These are phyloP conservation scores for Coilia nasus DNA, from an alignment of 2,797 vertebrate genomes.

Conservation along the genomic window DNA sequence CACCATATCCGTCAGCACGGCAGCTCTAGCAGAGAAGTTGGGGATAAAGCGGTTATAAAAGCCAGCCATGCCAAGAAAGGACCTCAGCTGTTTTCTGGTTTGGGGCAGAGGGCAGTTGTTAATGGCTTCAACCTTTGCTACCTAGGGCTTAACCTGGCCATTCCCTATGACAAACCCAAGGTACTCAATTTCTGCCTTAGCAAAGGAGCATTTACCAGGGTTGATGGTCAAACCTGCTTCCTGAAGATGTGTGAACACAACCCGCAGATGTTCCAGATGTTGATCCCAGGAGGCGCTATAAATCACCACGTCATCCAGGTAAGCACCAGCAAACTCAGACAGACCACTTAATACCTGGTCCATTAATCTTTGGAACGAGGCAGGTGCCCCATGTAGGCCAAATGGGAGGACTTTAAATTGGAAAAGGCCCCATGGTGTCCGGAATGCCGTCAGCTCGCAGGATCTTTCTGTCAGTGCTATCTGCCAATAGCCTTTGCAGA, in stretches of 20 bases:
- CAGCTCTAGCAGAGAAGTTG: neutral
- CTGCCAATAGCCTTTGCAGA: constrained; percentile 39
- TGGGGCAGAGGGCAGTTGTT: neutral
- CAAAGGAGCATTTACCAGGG: constrained; percentile 22
- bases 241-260: neutral
- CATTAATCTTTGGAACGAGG: constrained; percentile 26
- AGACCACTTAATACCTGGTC: neutral
- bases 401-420: constrained; percentile 21
- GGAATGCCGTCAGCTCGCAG: neutral
- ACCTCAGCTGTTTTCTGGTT: too few relatives aligned
- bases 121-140: neutral
- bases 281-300: constrained; percentile 7
- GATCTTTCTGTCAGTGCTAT: neutral
- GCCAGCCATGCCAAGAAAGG: constrained; percentile 18
- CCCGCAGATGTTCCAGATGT: neutral
- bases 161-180: neutral
- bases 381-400: constrained; percentile 22
- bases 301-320: constrained; percentile 13
- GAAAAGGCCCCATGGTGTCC: neutral
- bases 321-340: constrained; percentile 21
- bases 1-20: constrained; percentile 13
- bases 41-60: constrained; percentile 21
- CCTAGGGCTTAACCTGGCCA: neutral
- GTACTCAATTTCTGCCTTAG: constrained; percentile 16
- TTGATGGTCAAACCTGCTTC: constrained; percentile 25